Evolutionary conservation across 2,888 invertebrate species (phyloP).

Genomic region (Amaurobius ferox): DNA sequence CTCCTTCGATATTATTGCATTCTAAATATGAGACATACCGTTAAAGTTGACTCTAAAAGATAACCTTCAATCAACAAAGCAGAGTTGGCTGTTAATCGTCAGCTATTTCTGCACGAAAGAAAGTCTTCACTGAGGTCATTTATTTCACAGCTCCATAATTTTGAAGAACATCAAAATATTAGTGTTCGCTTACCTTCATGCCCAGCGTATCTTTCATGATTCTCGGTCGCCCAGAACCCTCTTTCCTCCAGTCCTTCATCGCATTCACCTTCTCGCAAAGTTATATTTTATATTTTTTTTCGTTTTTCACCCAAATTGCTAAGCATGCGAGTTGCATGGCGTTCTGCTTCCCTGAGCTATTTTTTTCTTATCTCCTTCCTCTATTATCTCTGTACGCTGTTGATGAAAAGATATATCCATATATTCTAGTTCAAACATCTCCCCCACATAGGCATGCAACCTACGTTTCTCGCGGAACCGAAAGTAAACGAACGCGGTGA

Average conservation of each 20-base stretch:
- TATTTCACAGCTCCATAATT: too few species aligned
- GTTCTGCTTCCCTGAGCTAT: not conserved
- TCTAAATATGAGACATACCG: too few species aligned
- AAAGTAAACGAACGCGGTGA: not conserved
- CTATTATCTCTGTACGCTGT: conserved; percentile 1
- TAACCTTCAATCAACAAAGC: too few species aligned
- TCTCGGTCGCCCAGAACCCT: not conserved
- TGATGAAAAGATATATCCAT: conserved; percentile 2
- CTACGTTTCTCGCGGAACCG: not conserved
- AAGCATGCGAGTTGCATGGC: not conserved
- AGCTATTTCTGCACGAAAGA: too few species aligned
- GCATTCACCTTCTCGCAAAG: not conserved
- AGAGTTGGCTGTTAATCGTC: too few species aligned
- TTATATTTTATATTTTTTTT: too few species aligned
- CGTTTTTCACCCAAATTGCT: conserved; percentile 8
- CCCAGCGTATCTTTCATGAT: not conserved
- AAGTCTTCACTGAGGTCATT: too few species aligned
- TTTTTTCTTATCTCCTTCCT: not conserved
- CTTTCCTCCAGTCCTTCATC: not conserved
- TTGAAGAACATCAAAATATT: too few species aligned
- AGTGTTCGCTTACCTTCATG: not conserved
- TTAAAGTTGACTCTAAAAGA: too few species aligned
- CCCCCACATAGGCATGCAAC: not conserved
- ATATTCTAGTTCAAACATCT: conserved; percentile 1
- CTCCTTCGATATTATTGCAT: too few species aligned